phyloP scores from a whole-genome alignment of 2,797 vertebrate species.

The Acomys russatus region DNA sequence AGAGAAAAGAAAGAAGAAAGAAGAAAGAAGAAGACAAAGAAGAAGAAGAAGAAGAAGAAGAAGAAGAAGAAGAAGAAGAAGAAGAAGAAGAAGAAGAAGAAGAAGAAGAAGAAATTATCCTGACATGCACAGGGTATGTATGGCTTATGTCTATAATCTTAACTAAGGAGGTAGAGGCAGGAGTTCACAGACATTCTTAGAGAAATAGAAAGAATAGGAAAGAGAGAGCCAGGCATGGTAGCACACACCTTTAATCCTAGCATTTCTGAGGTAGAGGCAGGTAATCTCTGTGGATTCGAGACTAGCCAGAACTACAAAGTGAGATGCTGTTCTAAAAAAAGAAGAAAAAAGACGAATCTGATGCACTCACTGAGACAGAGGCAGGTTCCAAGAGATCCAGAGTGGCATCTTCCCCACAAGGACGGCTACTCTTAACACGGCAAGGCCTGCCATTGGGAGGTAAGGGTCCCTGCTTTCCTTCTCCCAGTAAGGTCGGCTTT shows the following conservation, averaged over 20 bases:
- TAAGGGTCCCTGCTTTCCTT: not conserved
- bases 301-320: not conserved
- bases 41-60: no score
- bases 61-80: no score
- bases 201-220: not conserved
- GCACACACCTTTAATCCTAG: not conserved
- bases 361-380: not conserved
- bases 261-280: not conserved
- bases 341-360: not conserved
- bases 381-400: conserved; percentile 21
- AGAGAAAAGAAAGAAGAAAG: no score
- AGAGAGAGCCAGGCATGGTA: not conserved
- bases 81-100: no score
- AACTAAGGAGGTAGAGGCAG: no score
- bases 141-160: no score
- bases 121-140: no score
- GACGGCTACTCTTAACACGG: not conserved
- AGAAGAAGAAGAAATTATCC: no score
- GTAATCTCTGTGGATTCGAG: not conserved
- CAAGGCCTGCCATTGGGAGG: not conserved
- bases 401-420: not conserved
- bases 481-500: not conserved
- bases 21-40: no score
- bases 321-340: not conserved
- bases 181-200: not conserved